A percentile compares a stretch with the other conserved stretches of the same genome.
phyloP scores from a whole-genome alignment of 1,140 invertebrate species.

The Neodiprion lecontei region DNA sequence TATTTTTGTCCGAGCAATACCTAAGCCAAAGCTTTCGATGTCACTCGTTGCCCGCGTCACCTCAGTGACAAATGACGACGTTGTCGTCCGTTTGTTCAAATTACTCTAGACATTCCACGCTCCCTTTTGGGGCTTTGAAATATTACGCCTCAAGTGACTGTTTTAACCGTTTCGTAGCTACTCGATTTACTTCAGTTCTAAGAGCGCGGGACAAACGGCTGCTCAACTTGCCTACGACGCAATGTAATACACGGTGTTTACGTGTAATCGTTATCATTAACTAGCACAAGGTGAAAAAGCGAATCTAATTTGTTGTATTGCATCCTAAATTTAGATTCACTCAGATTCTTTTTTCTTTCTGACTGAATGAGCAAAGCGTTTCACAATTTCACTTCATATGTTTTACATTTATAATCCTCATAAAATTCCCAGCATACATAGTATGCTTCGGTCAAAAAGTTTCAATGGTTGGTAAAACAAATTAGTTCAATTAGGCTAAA shows the following conservation, averaged over 20 bases:
- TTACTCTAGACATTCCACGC: slow-evolving; percentile 52
- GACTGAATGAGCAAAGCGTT: too few species aligned
- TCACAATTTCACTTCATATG: too few species aligned
- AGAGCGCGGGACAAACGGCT: neutral
- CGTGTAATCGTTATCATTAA: slow-evolving; percentile 27
- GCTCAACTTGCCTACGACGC: slow-evolving; percentile 5
- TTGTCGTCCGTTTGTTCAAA: slow-evolving; percentile 61
- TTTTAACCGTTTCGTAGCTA: slow-evolving; percentile 5
- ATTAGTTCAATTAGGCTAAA: too few species aligned
- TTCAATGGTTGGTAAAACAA: too few species aligned
- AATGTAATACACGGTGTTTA: slow-evolving; percentile 38
- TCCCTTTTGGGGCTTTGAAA: slow-evolving; percentile 44
- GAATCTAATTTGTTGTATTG: neutral
- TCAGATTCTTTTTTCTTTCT: too few species aligned
- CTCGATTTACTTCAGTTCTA: slow-evolving; percentile 2
- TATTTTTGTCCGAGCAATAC: neutral
- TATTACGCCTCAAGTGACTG: slow-evolving; percentile 39
- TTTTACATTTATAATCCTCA: neutral
- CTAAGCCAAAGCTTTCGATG: slow-evolving; percentile 21
- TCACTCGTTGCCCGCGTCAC: slow-evolving; percentile 51
- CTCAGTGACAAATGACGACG: slow-evolving; percentile 58
- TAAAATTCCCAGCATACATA: neutral
- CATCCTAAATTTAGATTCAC: too few species aligned
- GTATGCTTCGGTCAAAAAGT: neutral
- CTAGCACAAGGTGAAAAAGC: slow-evolving; percentile 13